A percentile compares a stretch with the other conserved stretches of the same genome.
These are phyloP conservation scores for Stylophora pistillata DNA, from an alignment of 64 coral and sea anemone genomes.

Conservation along the genomic window DNA sequence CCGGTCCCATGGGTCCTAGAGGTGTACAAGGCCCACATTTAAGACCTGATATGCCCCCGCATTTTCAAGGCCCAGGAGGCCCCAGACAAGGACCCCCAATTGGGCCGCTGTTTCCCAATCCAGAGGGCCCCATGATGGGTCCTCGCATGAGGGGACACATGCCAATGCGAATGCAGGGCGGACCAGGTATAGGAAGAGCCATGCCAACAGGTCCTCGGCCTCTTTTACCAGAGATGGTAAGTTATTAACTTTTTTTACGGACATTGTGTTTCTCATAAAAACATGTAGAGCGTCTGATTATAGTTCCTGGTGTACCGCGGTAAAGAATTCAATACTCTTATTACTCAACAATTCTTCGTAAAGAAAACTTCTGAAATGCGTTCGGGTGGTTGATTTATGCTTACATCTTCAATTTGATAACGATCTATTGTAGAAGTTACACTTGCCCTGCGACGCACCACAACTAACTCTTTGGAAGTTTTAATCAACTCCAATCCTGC, in stretches of 20 bases:
- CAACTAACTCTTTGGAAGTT: too few relatives aligned
- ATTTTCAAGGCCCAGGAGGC: slow-evolving; percentile 89
- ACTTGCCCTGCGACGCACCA: too few relatives aligned
- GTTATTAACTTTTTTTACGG: background rate
- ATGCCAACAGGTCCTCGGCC: slow-evolving; percentile 57
- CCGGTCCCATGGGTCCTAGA: slow-evolving; percentile 63
- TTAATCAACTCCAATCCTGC: too few relatives aligned
- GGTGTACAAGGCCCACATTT: slow-evolving; percentile 62
- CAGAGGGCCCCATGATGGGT: slow-evolving; percentile 72
- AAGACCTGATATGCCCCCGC: slow-evolving; percentile 60
- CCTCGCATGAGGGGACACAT: slow-evolving; percentile 63
- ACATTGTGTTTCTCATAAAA: too few relatives aligned
- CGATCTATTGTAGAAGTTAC: too few relatives aligned
- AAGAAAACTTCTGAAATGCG: too few relatives aligned
- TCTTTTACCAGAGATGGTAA: slow-evolving; percentile 88
- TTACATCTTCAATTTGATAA: too few relatives aligned
- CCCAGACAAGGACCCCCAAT: slow-evolving; percentile 80
- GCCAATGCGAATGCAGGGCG: slow-evolving; percentile 80
- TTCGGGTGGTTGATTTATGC: too few relatives aligned
- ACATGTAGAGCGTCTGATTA: too few relatives aligned
- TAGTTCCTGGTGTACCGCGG: too few relatives aligned
- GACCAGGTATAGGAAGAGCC: slow-evolving; percentile 46
- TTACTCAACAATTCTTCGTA: too few relatives aligned
- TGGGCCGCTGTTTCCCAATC: slow-evolving; percentile 69
- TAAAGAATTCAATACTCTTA: too few relatives aligned